phyloP scores from a whole-genome alignment of 2,113 vertebrate genomes.

The Caracal caracal region DNA sequence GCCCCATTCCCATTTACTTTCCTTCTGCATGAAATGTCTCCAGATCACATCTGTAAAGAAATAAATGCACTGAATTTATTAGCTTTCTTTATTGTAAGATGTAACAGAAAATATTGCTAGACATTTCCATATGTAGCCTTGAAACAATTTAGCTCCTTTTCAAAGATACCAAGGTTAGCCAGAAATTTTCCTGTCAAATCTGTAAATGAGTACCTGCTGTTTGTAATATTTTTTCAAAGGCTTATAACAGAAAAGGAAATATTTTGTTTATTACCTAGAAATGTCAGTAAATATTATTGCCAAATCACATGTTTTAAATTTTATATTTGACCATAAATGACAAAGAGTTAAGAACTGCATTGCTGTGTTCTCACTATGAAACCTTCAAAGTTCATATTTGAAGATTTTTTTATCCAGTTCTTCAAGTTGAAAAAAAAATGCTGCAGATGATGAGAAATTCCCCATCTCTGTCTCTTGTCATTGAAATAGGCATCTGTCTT shows the following conservation, averaged over 20 bases:
- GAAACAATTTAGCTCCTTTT: constrained; percentile 41
- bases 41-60: not conserved
- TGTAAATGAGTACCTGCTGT: not conserved
- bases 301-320: constrained; percentile 33
- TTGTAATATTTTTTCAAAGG: not conserved
- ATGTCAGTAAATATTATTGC: constrained; percentile 57
- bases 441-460: not conserved
- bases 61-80: not conserved
- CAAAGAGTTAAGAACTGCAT: not conserved
- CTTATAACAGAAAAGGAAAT: constrained; percentile 39
- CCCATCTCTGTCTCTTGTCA: not conserved
- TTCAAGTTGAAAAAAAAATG: not conserved
- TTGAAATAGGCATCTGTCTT: not conserved
- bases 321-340: constrained; percentile 18
- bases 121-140: not conserved
- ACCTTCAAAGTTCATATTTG: not conserved
- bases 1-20: not conserved
- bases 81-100: not conserved
- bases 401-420: not conserved
- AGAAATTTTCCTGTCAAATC: constrained; percentile 35
- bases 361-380: not conserved
- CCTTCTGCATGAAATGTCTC: not conserved
- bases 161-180: not conserved
- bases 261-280: constrained; percentile 3
- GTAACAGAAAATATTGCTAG: not conserved